Base-by-base conservation (phyloP, 2,113 vertebrate genomes). In the Melanerpes aurifrons region DNA sequence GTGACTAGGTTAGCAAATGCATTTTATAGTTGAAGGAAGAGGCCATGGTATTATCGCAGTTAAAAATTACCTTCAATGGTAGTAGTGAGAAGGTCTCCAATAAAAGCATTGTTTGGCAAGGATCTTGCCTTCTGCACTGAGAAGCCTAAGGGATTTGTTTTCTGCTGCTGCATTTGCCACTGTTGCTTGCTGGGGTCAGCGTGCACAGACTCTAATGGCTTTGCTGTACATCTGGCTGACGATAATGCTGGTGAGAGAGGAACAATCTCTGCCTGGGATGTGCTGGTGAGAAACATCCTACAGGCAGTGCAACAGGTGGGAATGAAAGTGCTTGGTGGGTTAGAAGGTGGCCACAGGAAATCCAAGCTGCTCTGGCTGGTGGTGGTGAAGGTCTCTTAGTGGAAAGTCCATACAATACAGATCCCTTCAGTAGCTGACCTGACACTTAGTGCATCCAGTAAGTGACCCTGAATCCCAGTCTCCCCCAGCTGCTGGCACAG, bases 361-460 rank as follows among this genome's bases (percentile, higher is more conserved):
- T 37, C 12, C n/a, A 50, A 47, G 48, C 48, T 48, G 48, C 20
- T 48, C 48, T 48, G 48, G 25, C 40, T 71, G 57, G 3, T 48
- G 43, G 28, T 13, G 22, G 14, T 20, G 62, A 48, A 31, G 13
- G 43, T 20, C 10, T 15, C n/a, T 43, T 40, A 9, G 18, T 16
- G 12, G 19, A 32, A 40, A 29, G n/a, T 50, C 13, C 1, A 1
- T 29, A 11, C 15, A 28, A 15, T 0, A 0, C n/a, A 15, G 28
- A 29, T 64, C 48, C 10, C 10, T 21, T 10, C 21, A 21, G 6
- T 9, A 63, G 64, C 31, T 54, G 37, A 10, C 57, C 50, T 12
- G 40, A 28, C 22, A 7, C 31, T 35, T 29, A 25, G 5, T 32
- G 32, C 58, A 2, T 25, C 10, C 12, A 10, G n/a, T 37, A 66